phyloP scores from a whole-genome alignment of 1,140 invertebrate species.

The Scaptomyza hsui region DNA sequence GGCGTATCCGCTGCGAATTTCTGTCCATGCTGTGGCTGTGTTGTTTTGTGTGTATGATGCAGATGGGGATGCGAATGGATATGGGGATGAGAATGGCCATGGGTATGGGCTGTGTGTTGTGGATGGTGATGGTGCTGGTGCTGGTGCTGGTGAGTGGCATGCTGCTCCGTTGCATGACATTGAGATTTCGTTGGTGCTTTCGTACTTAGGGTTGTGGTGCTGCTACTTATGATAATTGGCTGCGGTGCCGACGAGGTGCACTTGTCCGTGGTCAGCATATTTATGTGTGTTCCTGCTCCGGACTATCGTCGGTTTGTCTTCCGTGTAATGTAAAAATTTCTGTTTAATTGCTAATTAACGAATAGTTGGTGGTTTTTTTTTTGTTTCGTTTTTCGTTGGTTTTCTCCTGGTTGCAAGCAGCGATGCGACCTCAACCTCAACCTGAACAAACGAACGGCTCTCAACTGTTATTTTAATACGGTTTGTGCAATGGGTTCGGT shows the following conservation, averaged over 20 bases:
- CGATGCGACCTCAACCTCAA: constrained; percentile 25
- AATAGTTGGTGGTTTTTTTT: neutral
- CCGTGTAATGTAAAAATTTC: neutral
- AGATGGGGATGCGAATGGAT: constrained; percentile 5
- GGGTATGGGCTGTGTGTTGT: constrained; percentile 34
- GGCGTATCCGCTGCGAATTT: constrained; percentile 82
- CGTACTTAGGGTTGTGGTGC: neutral
- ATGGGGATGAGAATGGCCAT: constrained; percentile 12
- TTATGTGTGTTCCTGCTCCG: neutral
- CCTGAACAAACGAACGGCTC: constrained; percentile 12
- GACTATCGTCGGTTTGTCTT: neutral
- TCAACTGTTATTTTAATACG: constrained; percentile 54
- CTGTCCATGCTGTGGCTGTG: constrained; percentile 24
- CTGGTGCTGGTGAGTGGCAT: constrained; percentile 37
- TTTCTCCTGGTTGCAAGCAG: constrained; percentile 27
- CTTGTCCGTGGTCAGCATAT: constrained; percentile 65
- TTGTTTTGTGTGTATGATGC: constrained; percentile 31
- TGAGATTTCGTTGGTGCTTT: constrained; percentile 44
- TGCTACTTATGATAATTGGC: constrained; percentile 57
- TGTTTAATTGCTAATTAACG: constrained; percentile 47
- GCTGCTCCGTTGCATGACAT: constrained; percentile 57
- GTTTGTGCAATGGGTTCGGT: constrained; percentile 41
- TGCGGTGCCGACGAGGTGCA: constrained; percentile 31
- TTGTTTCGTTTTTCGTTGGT: neutral
- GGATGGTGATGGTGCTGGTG: constrained; percentile 40